Percentiles rank a stretch among this genome's conserved stretches.
These are phyloP conservation scores for Gadopsis bispinosus DNA, from an alignment of 2,797 vertebrate species.

Conservation along the genomic window DNA sequence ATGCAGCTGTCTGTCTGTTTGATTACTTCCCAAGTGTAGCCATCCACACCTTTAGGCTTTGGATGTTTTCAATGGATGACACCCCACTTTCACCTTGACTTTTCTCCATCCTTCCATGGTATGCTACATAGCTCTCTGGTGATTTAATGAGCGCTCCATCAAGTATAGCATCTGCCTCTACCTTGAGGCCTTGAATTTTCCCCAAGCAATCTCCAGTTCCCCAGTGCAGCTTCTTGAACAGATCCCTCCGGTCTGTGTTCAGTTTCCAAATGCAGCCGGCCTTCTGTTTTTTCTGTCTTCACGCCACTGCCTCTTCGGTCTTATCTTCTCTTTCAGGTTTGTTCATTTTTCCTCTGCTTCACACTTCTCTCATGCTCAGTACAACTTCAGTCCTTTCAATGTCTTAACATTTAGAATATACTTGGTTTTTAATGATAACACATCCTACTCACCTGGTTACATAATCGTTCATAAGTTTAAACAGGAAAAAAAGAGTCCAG, in stretches of 20 bases:
- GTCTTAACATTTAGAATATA: slow-evolving; percentile 1
- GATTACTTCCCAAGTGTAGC: slow-evolving; percentile 35
- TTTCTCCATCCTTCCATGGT: slow-evolving; percentile 47
- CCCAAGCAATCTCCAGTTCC: slow-evolving; percentile 63
- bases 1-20: slow-evolving; percentile 8
- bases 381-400: not conserved
- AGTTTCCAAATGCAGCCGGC: slow-evolving; percentile 41
- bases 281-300: slow-evolving; percentile 44
- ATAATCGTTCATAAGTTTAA: not conserved
- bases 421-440: not conserved
- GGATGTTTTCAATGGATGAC: slow-evolving; percentile 46
- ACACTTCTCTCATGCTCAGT: slow-evolving; percentile 8
- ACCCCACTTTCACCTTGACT: slow-evolving; percentile 45
- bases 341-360: slow-evolving; percentile 3
- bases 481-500: not conserved
- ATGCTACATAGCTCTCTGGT: slow-evolving; percentile 40
- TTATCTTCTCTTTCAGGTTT: slow-evolving; percentile 22
- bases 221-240: slow-evolving; percentile 39
- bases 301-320: slow-evolving; percentile 4
- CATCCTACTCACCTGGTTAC: not conserved
- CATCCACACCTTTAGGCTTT: slow-evolving; percentile 52
- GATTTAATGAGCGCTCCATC: slow-evolving; percentile 62
- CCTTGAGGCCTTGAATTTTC: slow-evolving; percentile 61
- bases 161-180: slow-evolving; percentile 62
- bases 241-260: slow-evolving; percentile 50